Percentiles rank a stretch among this genome's conserved stretches.
phyloP scores from a whole-genome alignment of 2,113 vertebrate genomes.

The Regulus satrapa region DNA sequence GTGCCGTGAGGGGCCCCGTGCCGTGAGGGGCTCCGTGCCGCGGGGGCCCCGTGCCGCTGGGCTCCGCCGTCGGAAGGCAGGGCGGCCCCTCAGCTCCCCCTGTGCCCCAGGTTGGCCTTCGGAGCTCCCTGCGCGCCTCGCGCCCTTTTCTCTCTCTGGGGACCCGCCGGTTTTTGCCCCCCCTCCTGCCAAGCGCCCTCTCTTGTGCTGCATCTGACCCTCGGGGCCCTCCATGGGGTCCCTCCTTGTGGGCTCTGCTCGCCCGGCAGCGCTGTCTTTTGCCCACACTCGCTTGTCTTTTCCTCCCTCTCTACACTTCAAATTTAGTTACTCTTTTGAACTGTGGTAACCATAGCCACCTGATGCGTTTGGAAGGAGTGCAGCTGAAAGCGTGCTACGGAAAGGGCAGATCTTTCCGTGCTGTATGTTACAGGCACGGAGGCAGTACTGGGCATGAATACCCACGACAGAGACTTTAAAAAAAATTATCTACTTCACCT shows the following conservation, averaged over 20 bases:
- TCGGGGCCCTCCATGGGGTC: neutral
- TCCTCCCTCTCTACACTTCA: neutral
- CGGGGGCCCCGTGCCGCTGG: too few species aligned
- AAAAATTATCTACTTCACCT: neutral
- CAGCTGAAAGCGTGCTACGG: neutral
- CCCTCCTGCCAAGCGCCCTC: neutral
- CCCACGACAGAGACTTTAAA: neutral
- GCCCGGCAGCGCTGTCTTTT: neutral
- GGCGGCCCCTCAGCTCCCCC: rapidly evolving
- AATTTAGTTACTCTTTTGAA: neutral
- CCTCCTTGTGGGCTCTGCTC: neutral
- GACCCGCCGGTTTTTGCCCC: neutral
- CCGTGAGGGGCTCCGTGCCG: too few species aligned
- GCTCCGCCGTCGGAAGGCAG: rapidly evolving
- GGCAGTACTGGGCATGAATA: neutral
- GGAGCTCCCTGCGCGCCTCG: neutral
- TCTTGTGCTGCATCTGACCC: neutral
- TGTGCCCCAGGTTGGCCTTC: neutral
- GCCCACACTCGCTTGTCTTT: neutral
- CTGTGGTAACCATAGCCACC: neutral
- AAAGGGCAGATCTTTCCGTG: neutral
- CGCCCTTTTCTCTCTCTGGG: neutral
- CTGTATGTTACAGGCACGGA: neutral
- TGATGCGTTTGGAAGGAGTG: neutral
- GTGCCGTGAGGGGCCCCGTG: too few species aligned